A percentile compares a stretch with the other conserved stretches of the same genome.
Conservation (phyloP, 2,113 vertebrate species). For the Lepisosteus osseus region DNA sequence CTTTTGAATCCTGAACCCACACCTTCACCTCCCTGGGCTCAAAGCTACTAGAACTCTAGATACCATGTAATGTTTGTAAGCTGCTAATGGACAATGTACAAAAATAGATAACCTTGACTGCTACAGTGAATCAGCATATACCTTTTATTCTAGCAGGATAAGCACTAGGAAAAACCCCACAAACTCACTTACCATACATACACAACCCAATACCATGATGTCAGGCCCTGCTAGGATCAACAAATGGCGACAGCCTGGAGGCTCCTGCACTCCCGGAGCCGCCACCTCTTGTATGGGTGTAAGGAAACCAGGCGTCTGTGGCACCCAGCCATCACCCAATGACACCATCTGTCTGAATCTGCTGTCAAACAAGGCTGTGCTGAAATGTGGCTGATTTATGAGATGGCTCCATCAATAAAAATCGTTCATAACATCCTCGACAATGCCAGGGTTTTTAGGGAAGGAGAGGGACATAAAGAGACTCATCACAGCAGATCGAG, state of each 20-base stretch:
- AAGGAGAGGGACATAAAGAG: not conserved
- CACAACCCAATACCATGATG: not conserved
- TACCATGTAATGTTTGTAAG: not conserved
- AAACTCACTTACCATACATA: not conserved
- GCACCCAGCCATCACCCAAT: not conserved
- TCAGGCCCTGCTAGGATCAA: slow-evolving; percentile 1
- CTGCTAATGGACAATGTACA: slow-evolving; percentile 1
- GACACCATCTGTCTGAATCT: slow-evolving; percentile 4
- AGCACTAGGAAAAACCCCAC: not conserved
- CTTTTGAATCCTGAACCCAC: too few species aligned
- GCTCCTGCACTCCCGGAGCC: not conserved
- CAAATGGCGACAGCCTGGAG: slow-evolving; percentile 5
- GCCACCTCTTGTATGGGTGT: not conserved
- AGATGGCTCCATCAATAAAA: slow-evolving; percentile 3
- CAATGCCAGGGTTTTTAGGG: not conserved
- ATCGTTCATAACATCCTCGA: not conserved
- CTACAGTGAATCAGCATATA: not conserved
- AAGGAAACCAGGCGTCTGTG: not conserved
- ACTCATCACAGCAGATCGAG: not conserved
- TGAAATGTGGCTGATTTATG: slow-evolving; percentile 1
- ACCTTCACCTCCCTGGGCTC: too few species aligned
- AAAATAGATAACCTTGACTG: slow-evolving; percentile 9
- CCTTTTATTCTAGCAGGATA: not conserved
- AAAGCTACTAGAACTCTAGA: not conserved
- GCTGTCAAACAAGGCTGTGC: slow-evolving; percentile 10